Evolutionary conservation across 2,888 invertebrate genomes (phyloP), one percentile per base, ranked within the genome.

Genomic region (Meiosimyza platycephala): DNA sequence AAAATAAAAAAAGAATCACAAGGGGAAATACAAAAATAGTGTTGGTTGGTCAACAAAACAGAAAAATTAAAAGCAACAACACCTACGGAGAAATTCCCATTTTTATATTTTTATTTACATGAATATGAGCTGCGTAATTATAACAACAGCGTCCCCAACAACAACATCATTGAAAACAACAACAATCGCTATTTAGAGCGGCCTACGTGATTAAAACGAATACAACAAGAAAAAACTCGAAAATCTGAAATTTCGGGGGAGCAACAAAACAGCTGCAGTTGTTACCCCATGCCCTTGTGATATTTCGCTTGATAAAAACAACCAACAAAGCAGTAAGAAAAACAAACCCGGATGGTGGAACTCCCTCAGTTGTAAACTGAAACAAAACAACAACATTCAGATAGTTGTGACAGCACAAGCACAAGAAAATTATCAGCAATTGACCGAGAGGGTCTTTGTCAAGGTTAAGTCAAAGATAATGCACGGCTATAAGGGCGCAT

Each of bases 151-250:
- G 50, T 63, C 54, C 47, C 51, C 28, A 67, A 54, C 22, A 71
- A 50, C 65, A 28, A 28, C 28, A 67, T 22, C 48, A 48, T 52
- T 62, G 18, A 40, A 16, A 55, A 48, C 70, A 73, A 47, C 65
- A 57, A 69, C 50, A 28, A 51, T 28, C 33, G n/a, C 55, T 59
- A 51, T 18, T 63, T 50, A 68, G 63, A 51, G 57, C 54, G 78
- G 80, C 79, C 78, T 81, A 84, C 80, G 82, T 83, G 80, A 82
- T 83, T 81, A 78, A 79, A 80, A 76, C 77, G 76, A 60, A 74
- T 66, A 57, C 70, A 65, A 55, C 50, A 68, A 65, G 28, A 15
- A 50, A 22, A 15, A 48, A 59, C 28, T 28, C 28, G 28, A 50
- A 66, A 50, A 1, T 12, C 28, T 48, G 66, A 51, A n/a, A 40